Evolutionary conservation across 2,797 vertebrate genomes (phyloP).

Genomic region (Acanthurus lineatus): DNA sequence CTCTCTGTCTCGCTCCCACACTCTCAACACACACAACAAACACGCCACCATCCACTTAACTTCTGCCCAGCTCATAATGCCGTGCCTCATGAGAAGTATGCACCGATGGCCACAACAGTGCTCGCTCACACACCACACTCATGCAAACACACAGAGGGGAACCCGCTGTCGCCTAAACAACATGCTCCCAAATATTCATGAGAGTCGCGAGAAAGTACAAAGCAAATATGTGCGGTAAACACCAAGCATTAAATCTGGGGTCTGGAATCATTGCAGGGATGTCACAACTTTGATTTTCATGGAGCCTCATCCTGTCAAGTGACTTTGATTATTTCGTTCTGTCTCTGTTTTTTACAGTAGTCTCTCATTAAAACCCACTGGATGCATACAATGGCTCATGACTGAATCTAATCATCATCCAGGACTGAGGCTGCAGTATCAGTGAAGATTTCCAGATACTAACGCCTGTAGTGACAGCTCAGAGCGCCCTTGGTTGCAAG

Average conservation of each 20-base stretch:
- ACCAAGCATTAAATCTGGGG: slow-evolving; percentile 69
- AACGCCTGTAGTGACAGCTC: slow-evolving; percentile 47
- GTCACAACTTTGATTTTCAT: slow-evolving; percentile 74
- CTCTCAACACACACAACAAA: slow-evolving; percentile 76
- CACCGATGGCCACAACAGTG: slow-evolving; percentile 77
- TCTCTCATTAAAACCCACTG: slow-evolving; percentile 62
- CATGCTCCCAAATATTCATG: slow-evolving; percentile 77
- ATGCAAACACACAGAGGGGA: slow-evolving; percentile 70
- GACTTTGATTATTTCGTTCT: slow-evolving; percentile 47
- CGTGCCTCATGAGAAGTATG: slow-evolving; percentile 78
- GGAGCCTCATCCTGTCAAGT: slow-evolving; percentile 62
- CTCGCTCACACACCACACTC: slow-evolving; percentile 58
- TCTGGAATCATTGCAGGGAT: slow-evolving; percentile 67
- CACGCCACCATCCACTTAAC: slow-evolving; percentile 79
- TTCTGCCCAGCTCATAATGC: slow-evolving; percentile 74
- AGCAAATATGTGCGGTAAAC: slow-evolving; percentile 84
- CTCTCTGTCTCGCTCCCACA: slow-evolving; percentile 75
- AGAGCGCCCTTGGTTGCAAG: slow-evolving; percentile 36
- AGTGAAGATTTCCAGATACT: slow-evolving; percentile 43
- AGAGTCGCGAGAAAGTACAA: slow-evolving; percentile 71
- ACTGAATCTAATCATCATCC: slow-evolving; percentile 25
- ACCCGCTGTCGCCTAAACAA: slow-evolving; percentile 75
- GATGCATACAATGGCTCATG: slow-evolving; percentile 36
- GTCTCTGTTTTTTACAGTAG: slow-evolving; percentile 40
- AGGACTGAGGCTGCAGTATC: slow-evolving; percentile 11